Conservation (phyloP, 2,797 vertebrate species). For the Poeciliopsis presidionis region DNA sequence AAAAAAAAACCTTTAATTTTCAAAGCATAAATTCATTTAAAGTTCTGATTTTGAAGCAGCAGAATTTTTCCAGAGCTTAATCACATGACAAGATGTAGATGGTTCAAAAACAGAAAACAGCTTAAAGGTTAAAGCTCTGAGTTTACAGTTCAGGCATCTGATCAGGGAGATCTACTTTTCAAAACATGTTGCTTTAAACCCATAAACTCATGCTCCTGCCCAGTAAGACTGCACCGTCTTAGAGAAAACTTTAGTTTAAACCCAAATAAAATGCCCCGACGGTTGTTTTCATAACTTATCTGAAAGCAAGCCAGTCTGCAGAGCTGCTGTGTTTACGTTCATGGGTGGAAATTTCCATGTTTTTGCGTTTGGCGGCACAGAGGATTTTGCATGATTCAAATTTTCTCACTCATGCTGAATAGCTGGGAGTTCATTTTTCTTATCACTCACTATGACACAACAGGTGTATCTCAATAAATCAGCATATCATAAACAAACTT, state of each 20-base stretch:
- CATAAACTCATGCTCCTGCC: not conserved
- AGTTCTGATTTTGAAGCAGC: not conserved
- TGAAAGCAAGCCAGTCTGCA: not conserved
- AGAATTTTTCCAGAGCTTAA: not conserved
- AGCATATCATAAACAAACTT: too few species aligned
- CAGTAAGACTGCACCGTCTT: not conserved
- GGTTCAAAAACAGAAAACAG: constrained; percentile 11
- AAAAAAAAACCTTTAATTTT: too few species aligned
- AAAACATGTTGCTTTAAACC: not conserved
- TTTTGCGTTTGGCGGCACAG: constrained; percentile 4
- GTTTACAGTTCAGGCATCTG: not conserved
- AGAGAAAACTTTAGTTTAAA: not conserved
- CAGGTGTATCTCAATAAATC: not conserved
- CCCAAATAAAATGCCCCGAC: not conserved
- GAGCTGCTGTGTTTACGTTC: not conserved
- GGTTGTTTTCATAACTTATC: not conserved
- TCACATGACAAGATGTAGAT: constrained; percentile 5
- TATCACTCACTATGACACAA: not conserved
- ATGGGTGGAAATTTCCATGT: not conserved
- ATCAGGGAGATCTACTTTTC: not conserved
- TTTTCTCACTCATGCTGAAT: not conserved
- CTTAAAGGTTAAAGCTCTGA: constrained; percentile 15
- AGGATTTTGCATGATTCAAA: constrained; percentile 7
- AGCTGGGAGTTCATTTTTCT: not conserved
- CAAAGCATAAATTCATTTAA: not conserved